Evolutionary conservation across 2,797 vertebrate genomes (phyloP).

Genomic region (Thaleichthys pacificus): DNA sequence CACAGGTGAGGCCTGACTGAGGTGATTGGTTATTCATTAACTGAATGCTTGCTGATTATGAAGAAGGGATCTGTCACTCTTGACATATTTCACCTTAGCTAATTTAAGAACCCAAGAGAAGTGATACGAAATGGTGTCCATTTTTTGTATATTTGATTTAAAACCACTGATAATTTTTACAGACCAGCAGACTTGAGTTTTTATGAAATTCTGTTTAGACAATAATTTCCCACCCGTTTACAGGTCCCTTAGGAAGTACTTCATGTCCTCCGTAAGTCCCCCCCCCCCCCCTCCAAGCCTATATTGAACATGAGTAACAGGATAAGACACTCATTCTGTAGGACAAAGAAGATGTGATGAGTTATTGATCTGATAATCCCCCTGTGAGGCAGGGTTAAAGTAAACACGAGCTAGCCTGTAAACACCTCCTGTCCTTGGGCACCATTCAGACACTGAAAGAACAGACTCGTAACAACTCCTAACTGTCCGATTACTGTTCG

Average conservation of each 20-base stretch:
- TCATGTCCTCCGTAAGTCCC: conserved; percentile 34
- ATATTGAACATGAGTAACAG: conserved; percentile 45
- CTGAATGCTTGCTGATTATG: too few species aligned
- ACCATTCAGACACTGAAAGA: too few species aligned
- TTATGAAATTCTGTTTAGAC: conserved; percentile 13
- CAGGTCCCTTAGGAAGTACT: conserved; percentile 38
- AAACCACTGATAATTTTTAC: too few species aligned
- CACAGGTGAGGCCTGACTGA: conserved; percentile 80
- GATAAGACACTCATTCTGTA: conserved; percentile 28
- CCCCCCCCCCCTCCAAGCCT: conserved; percentile 12
- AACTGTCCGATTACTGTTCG: too few species aligned
- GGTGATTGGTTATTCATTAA: too few species aligned
- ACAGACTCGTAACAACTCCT: too few species aligned
- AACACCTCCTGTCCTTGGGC: background rate
- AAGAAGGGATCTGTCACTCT: too few species aligned
- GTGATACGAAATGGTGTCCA: conserved; percentile 10
- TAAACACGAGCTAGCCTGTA: conserved; percentile 10
- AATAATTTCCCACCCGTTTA: conserved; percentile 24
- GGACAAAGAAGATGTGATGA: conserved; percentile 57
- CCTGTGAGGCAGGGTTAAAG: conserved; percentile 19
- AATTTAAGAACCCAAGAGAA: conserved; percentile 1
- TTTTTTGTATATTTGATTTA: conserved; percentile 19
- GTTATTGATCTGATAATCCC: conserved; percentile 55
- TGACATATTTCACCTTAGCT: background rate
- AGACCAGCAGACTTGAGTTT: too few species aligned